Base-by-base conservation (phyloP, 2,888 invertebrate genomes). In the Amphipyra tragopoginis region DNA sequence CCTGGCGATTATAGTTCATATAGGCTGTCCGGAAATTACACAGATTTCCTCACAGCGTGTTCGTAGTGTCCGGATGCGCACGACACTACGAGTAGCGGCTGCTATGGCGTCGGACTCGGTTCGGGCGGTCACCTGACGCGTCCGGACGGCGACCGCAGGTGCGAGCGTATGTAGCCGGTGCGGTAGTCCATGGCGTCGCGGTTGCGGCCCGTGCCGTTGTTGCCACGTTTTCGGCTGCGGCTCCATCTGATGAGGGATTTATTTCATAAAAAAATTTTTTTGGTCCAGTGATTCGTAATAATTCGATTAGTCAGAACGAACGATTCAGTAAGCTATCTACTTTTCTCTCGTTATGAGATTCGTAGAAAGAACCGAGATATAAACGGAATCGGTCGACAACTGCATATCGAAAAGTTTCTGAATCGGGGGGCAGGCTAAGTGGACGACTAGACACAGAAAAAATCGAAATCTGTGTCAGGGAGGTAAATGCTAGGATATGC, bases 71-170 rank as follows among this genome's bases (percentile, higher is more conserved):
- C 64, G 44, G 72, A 55, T 21, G 56, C 68, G 40, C 64, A 55
- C 57, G 73, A 42, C 42, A 72, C 69, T 42, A 72, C 73, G 73
- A 64, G 73, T 38, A 65, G 72, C 10, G 72, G 65, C 65, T 69
- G 73, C 73, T 21, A 21, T 21, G 59, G 60, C 47, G 71, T 38
- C 42, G 72, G 36, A 47, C 29, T 5, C 4, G 61, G 55, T 42
- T 45, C 39, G 69, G 86, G 89, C 95, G 96, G 97, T 98, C 97
- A 98, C 97, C 98, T 96, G 92, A 98, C 98, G 92, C 98, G 96
- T 88, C 98, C 98, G 75, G 98, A 98, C 51, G 98, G 98, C 84
- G 98, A 98, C 81, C 98, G 97, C 83, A 98, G 96, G 93, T 98
- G 98, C 77, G 98, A 98, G 82, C 98, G 97, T 90, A 98, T 98